phyloP scores from a whole-genome alignment of 2,113 vertebrate species.

The Lasiurus cinereus region DNA sequence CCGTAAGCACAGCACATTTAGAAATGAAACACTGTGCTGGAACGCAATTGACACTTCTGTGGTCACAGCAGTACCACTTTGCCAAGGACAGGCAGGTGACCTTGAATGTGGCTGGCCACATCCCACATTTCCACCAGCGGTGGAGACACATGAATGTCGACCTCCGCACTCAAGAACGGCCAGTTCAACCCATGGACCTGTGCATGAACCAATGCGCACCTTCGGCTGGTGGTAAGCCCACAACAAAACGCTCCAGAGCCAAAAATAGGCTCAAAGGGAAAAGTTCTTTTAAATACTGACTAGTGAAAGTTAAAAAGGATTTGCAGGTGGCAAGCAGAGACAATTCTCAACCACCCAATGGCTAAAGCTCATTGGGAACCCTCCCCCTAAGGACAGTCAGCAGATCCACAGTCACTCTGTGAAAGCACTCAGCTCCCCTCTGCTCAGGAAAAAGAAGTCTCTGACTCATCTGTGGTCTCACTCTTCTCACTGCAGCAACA shows the following conservation, averaged over 20 bases:
- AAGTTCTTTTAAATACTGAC: constrained; percentile 79
- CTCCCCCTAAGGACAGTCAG: background rate
- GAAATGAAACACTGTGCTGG: background rate
- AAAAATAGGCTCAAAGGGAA: background rate
- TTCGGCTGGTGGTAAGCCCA: accelerated
- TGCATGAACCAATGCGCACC: background rate
- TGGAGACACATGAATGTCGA: background rate
- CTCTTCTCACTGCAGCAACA: background rate
- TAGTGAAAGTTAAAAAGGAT: constrained; percentile 38
- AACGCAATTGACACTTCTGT: background rate
- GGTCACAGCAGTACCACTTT: accelerated
- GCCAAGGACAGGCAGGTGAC: background rate
- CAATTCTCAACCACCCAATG: background rate
- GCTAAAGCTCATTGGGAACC: constrained; percentile 14
- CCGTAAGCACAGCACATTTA: background rate
- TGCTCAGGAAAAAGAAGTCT: background rate
- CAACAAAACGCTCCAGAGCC: background rate
- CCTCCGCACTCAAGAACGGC: background rate
- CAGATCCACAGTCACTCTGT: background rate
- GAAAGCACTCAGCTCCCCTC: background rate
- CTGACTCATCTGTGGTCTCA: background rate
- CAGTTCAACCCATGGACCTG: background rate
- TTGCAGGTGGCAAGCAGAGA: background rate
- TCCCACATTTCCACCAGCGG: background rate
- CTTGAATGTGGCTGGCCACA: background rate